Base-by-base conservation (phyloP, 2,797 vertebrate species). In the Etheostoma perlongum region DNA sequence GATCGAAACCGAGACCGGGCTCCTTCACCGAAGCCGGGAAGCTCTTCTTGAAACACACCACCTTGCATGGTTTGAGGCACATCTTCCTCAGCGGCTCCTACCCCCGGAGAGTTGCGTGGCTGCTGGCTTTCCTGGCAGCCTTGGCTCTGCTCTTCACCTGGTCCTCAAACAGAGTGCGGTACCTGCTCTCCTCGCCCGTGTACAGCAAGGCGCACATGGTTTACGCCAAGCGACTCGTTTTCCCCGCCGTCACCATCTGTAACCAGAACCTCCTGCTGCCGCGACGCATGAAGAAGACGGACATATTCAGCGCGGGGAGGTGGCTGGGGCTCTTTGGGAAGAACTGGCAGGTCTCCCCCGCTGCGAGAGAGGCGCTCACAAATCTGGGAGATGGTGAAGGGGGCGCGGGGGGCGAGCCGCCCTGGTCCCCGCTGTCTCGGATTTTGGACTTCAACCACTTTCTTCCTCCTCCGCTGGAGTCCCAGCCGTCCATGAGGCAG, bases 361-460 rank as follows among this genome's bases (percentile, higher is more conserved):
- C 86, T 0, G 93, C 94, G 0, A 86, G 91, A 21, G 95, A 96
- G 54, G 93, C 94, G 71, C 91, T 96, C 30, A 49, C 83, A 2
- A 72, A 88, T 15, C 77, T 91, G 71, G 86, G 27, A 11, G 87
- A 89, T 3, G 84, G 82, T 2, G 65, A 66, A 21, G 82, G 44
- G 15, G 12, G 66, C 68, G 69, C 62, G 1, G 69, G 54, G 19
- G 82, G 25, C 33, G 94, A 95, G 73, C 82, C 93, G 2, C 90
- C 94, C 10, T 96, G 95, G 95, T 87, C 93, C 4, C 92, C 94
- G 6, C 87, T 96, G 13, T 94, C 95, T 6, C 94, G 94, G 72
- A 95, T 96, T 40, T 74, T 96, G 85, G 95, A 96, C 90, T 96
- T 96, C 76, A 94, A 95, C 63, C 95, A 96, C 94, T 96, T 96